Percentiles rank a stretch among this genome's conserved stretches.
Conservation (phyloP, 2,888 invertebrate species). For the Gnatocerus cornutus region DNA sequence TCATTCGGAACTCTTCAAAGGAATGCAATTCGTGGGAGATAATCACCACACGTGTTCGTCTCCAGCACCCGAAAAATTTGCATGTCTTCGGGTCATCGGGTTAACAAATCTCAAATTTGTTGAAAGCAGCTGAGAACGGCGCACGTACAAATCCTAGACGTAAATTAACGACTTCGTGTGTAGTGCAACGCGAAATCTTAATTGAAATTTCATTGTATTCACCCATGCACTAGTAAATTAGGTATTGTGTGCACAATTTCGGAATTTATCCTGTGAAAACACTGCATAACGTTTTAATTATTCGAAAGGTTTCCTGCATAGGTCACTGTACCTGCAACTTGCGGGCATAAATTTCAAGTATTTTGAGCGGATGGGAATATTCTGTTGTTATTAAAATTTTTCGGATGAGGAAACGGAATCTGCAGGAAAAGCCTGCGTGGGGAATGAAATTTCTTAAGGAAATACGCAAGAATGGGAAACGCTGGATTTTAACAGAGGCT, state of each 20-base stretch:
- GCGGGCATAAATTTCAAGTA: constrained; percentile 16
- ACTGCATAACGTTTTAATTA: constrained; percentile 35
- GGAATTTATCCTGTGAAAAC: constrained; percentile 48
- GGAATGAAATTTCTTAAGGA: not conserved
- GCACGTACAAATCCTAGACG: constrained; percentile 9
- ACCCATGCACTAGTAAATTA: constrained; percentile 49
- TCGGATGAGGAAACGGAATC: constrained; percentile 10
- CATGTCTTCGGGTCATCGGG: constrained; percentile 5
- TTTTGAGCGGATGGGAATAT: constrained; percentile 15
- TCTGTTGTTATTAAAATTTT: constrained; percentile 26
- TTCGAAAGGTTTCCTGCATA: constrained; percentile 33
- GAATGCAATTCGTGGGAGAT: constrained; percentile 3
- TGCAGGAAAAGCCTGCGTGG: not conserved
- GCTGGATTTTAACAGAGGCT: no score
- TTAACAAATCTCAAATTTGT: constrained; percentile 6
- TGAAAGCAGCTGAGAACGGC: not conserved
- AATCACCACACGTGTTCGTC: constrained; percentile 3
- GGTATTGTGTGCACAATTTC: constrained; percentile 49
- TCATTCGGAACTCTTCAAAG: not conserved
- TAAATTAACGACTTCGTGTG: constrained; percentile 38
- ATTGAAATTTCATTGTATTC: constrained; percentile 52
- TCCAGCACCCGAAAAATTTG: not conserved
- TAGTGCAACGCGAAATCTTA: constrained; percentile 46
- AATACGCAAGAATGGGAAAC: no score
- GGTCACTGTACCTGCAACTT: constrained; percentile 30